Evolutionary conservation across 53 echinoderm and acorn worm species (phyloP), one percentile per base, ranked within the genome.

Genomic region (Luidia sarsii): DNA sequence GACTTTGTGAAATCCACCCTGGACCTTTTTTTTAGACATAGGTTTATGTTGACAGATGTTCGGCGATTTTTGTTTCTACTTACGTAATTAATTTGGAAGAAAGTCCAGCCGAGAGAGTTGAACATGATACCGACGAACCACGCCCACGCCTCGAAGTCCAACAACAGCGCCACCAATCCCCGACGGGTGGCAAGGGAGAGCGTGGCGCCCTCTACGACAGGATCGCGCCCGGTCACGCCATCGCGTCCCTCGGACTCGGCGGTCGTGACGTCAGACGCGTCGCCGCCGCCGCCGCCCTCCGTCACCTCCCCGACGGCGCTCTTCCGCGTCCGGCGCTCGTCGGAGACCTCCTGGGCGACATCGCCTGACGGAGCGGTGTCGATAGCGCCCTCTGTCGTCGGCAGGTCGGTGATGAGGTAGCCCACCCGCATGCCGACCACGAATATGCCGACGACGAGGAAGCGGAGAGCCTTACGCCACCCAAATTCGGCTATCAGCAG

Each of bases 401-500:
- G 69, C 32, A 50, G 69, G 29, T 69, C 50, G 7, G 50, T 1
- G 4, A 69, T 30, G 52, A 71, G 15, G 8, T 11, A 13, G 18
- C 33, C 52, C 8, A 13, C 19, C 2, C 16, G 34, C 1, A 38
- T 29, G 39, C 75, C 75, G n/a, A 75, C 29, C 30, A 87, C 70
- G 39, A 94, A 60, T 29, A 94, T 91, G n/a, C 88, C 27, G 16
- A 82, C 75, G 38, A 82, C 82, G 65, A 89, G 70, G 11, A 89
- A 39, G 1, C 91, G 75, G 18, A 94, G 67, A 74, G 89, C 84
- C 48, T 86, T 86, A 9, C 95, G 77, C 91, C 91, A 91, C 20
- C 95, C 95, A 37, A 60, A 67, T 20, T 5, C 14, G 19, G 82
- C 64, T 18, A 94, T 88, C 43, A 85, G 48, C 56, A 59, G 57